A percentile compares a stretch with the other conserved stretches of the same genome.
Conservation (phyloP, 2,797 vertebrate genomes). For the Tapirus indicus region DNA sequence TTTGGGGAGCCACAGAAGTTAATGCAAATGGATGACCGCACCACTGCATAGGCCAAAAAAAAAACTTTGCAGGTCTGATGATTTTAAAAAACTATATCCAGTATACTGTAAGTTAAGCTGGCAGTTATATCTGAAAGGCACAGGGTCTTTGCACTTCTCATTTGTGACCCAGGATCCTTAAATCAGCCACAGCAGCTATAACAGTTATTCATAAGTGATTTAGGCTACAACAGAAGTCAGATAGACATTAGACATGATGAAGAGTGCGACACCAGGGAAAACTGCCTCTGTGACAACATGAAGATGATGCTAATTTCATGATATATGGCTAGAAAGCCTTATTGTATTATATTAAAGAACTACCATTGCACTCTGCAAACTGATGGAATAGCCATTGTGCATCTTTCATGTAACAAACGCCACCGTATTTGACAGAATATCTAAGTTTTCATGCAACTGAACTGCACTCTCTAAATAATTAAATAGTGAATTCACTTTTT, state of each 20-base stretch:
- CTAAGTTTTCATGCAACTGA: constrained; percentile 48
- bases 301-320: constrained; percentile 60
- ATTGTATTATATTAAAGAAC: constrained; percentile 60
- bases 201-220: constrained; percentile 30
- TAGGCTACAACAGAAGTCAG: neutral
- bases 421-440: constrained; percentile 51
- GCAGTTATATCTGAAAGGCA: neutral
- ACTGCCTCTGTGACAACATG: constrained; percentile 61
- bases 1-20: neutral
- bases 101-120: neutral
- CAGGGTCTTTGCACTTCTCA: neutral
- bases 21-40: neutral
- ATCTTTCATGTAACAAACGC: constrained; percentile 53
- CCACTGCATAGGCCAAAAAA: neutral
- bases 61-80: neutral
- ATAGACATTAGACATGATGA: constrained; percentile 49
- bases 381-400: constrained; percentile 47
- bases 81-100: neutral
- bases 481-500: constrained; percentile 61
- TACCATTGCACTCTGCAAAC: constrained; percentile 43
- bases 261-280: constrained; percentile 12
- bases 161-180: neutral
- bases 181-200: constrained; percentile 51
- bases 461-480: constrained; percentile 50
- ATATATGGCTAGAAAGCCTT: constrained; percentile 51